A percentile compares a stretch with the other conserved stretches of the same genome.
Evolutionary conservation across 2,797 vertebrate species (phyloP).

Genomic region (Mastacembelus armatus): DNA sequence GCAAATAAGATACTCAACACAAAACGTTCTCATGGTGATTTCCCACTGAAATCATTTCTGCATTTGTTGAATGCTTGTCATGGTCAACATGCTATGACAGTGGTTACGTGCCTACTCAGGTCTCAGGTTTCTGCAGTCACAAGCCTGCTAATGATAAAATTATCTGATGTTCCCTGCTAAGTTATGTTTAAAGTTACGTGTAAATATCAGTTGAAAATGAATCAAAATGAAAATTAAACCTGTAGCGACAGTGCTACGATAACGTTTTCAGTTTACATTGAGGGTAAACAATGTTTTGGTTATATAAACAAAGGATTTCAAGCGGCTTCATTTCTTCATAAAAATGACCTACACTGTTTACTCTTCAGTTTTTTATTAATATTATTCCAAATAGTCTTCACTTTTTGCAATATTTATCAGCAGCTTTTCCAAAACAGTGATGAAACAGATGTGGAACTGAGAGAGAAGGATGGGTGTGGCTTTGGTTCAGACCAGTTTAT

Average conservation of each 20-base stretch:
- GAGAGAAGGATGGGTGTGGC: not conserved
- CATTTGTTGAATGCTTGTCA: no score
- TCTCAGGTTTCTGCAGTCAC: no score
- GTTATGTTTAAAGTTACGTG: no score
- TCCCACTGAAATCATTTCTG: no score
- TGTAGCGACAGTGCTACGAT: no score
- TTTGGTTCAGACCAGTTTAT: not conserved
- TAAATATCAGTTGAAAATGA: no score
- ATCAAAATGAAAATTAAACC: no score
- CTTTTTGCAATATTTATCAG: slow-evolving; percentile 19
- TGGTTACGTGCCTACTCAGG: no score
- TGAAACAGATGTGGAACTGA: slow-evolving; percentile 21
- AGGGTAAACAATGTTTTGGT: slow-evolving; percentile 1
- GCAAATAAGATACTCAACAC: not conserved
- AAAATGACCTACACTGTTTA: not conserved
- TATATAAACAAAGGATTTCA: not conserved
- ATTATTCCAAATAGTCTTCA: slow-evolving; percentile 6
- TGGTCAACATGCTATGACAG: no score
- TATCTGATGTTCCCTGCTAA: no score
- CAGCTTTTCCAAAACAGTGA: slow-evolving; percentile 1
- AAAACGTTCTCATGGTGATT: not conserved
- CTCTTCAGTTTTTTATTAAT: not conserved
- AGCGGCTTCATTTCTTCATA: not conserved
- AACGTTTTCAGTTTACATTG: no score
- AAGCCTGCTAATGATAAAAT: no score